Evolutionary conservation across 2,888 invertebrate species (phyloP).

Genomic region (Drosophila yooni): DNA sequence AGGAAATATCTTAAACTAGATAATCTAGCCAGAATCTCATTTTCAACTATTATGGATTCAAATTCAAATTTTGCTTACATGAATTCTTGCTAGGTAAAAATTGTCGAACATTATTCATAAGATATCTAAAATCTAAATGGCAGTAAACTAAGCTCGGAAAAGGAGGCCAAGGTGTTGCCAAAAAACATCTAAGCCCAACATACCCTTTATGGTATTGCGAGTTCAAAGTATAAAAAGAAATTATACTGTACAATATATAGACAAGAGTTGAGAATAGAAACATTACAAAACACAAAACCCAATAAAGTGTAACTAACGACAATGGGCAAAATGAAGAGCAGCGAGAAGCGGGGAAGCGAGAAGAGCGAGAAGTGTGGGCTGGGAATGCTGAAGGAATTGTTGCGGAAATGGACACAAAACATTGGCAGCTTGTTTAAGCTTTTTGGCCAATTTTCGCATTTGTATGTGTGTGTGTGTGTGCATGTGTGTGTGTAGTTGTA

Average conservation of each 20-base stretch:
- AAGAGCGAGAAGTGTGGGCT: neutral
- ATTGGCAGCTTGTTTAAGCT: slow-evolving; percentile 80
- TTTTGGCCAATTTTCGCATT: slow-evolving; percentile 74
- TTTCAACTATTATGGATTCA: neutral
- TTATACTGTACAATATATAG: slow-evolving; percentile 28
- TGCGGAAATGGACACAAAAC: slow-evolving; percentile 74
- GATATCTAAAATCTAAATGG: neutral
- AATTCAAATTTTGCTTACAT: no score
- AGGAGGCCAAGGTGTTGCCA: neutral
- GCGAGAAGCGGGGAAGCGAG: neutral
- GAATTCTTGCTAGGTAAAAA: neutral
- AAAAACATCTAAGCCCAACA: neutral
- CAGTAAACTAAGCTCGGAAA: no score
- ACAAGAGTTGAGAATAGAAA: slow-evolving; percentile 51
- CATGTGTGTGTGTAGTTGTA: slow-evolving; percentile 26
- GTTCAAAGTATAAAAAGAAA: slow-evolving; percentile 13
- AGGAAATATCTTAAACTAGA: neutral
- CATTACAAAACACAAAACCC: slow-evolving; percentile 67
- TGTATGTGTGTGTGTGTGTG: slow-evolving; percentile 36
- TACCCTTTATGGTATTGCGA: neutral
- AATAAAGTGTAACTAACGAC: slow-evolving; percentile 79
- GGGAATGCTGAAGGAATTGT: slow-evolving; percentile 16
- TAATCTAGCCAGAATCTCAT: neutral
- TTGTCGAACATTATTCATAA: neutral
- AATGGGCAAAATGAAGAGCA: slow-evolving; percentile 45